phyloP scores from a whole-genome alignment of 2,797 vertebrate species.

The Monodelphis domestica region DNA sequence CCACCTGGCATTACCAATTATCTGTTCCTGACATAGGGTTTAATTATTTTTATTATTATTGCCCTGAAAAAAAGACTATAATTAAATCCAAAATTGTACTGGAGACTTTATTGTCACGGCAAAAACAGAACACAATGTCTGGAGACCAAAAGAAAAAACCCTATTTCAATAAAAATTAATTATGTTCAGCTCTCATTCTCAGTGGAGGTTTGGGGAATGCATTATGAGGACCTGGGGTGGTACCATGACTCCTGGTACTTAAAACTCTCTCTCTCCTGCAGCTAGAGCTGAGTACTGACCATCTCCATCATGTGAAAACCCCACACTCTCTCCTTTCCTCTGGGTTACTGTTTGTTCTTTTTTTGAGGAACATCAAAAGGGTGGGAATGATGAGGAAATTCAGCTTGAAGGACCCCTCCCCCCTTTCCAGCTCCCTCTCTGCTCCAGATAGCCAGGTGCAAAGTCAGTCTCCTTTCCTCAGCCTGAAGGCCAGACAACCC shows the following conservation, averaged over 20 bases:
- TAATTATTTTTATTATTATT: constrained; percentile 70
- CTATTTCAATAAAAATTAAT: constrained; percentile 80
- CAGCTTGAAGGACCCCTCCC: too few species aligned
- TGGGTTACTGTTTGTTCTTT: constrained; percentile 16
- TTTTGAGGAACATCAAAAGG: too few species aligned
- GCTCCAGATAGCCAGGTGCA: too few species aligned
- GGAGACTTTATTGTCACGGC: constrained; percentile 78
- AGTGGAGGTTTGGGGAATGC: constrained; percentile 55
- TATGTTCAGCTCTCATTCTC: constrained; percentile 66
- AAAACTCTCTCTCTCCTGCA: not conserved
- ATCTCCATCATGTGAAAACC: constrained; percentile 9
- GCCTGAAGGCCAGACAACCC: too few species aligned
- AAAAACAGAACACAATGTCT: constrained; percentile 81
- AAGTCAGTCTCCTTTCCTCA: too few species aligned
- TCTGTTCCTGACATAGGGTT: constrained; percentile 70
- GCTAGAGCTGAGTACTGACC: fast-evolving
- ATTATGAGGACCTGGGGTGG: constrained; percentile 46
- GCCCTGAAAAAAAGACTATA: constrained; percentile 76
- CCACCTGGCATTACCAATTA: constrained; percentile 78
- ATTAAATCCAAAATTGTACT: constrained; percentile 81
- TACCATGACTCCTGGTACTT: not conserved
- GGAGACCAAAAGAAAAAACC: constrained; percentile 69
- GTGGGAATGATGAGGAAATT: too few species aligned
- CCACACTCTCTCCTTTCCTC: fast-evolving
- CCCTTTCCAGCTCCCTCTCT: too few species aligned